phyloP scores from a whole-genome alignment of 2,797 vertebrate genomes.

The Micrastur ruficollis region DNA sequence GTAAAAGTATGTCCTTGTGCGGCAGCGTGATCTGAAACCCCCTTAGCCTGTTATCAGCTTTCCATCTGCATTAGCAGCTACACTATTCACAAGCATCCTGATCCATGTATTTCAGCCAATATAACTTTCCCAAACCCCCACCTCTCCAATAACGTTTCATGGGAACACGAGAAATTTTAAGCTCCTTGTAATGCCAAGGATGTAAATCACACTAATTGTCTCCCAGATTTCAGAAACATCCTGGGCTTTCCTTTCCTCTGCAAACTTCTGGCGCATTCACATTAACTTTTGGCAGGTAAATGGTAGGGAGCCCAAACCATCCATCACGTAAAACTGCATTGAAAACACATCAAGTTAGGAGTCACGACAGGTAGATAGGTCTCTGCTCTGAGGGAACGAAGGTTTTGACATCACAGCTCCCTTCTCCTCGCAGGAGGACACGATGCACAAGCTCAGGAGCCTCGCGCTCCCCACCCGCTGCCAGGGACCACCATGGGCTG shows the following conservation, averaged over 20 bases:
- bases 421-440: neutral
- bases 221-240: slow-evolving; percentile 61
- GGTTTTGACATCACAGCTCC: neutral
- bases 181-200: slow-evolving; percentile 50
- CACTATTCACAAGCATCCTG: neutral
- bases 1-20: slow-evolving; percentile 23
- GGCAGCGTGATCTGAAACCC: slow-evolving; percentile 18
- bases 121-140: slow-evolving; percentile 25
- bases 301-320: slow-evolving; percentile 26
- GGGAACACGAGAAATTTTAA: slow-evolving; percentile 51
- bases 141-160: neutral
- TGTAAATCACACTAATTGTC: slow-evolving; percentile 75
- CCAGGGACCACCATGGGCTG: neutral
- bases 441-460: neutral
- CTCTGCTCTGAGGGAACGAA: neutral
- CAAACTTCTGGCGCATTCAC: slow-evolving; percentile 22
- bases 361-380: neutral
- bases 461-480: neutral
- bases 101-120: slow-evolving; percentile 39
- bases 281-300: slow-evolving; percentile 66
- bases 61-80: slow-evolving; percentile 26
- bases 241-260: slow-evolving; percentile 63
- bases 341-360: slow-evolving; percentile 50
- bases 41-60: slow-evolving; percentile 37
- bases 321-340: slow-evolving; percentile 37